Conservation (phyloP, 2,797 vertebrate species). For the Argentina silus region DNA sequence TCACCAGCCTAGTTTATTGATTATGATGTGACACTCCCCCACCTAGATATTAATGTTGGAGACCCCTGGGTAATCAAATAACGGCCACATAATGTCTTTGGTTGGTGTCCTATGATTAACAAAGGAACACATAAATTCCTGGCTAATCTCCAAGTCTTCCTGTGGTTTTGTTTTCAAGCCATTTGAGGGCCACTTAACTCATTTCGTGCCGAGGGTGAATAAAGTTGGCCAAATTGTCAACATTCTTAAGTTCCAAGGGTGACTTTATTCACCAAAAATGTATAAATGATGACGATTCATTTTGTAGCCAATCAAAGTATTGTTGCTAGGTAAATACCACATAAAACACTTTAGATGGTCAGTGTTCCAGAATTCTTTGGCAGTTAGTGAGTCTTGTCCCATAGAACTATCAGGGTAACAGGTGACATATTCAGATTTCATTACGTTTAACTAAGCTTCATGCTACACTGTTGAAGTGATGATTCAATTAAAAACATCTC, state of each 20-base stretch:
- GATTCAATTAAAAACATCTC: neutral
- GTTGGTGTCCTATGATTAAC: conserved; percentile 42
- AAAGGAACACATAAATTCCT: conserved; percentile 24
- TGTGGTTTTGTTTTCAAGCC: conserved; percentile 21
- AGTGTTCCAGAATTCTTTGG: too few relatives aligned
- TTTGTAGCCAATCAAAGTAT: too few relatives aligned
- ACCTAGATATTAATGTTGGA: conserved; percentile 37
- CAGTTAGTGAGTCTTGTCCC: too few relatives aligned
- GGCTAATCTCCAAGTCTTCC: conserved; percentile 19
- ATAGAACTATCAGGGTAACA: neutral
- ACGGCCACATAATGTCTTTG: conserved; percentile 24
- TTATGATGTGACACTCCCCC: conserved; percentile 44
- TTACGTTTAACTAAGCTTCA: neutral
- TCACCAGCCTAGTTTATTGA: conserved; percentile 54
- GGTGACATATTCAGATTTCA: neutral
- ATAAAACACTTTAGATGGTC: too few relatives aligned
- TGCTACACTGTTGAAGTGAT: neutral
- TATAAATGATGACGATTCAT: too few relatives aligned
- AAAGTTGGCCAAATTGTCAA: too few relatives aligned
- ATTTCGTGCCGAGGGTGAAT: too few relatives aligned
- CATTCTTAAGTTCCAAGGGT: too few relatives aligned
- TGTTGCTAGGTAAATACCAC: too few relatives aligned
- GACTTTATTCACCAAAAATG: too few relatives aligned
- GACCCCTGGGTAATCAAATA: conserved; percentile 42
- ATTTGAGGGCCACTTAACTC: neutral